Base-by-base conservation (phyloP, 2,113 vertebrate genomes). In the Cardinalis cardinalis region DNA sequence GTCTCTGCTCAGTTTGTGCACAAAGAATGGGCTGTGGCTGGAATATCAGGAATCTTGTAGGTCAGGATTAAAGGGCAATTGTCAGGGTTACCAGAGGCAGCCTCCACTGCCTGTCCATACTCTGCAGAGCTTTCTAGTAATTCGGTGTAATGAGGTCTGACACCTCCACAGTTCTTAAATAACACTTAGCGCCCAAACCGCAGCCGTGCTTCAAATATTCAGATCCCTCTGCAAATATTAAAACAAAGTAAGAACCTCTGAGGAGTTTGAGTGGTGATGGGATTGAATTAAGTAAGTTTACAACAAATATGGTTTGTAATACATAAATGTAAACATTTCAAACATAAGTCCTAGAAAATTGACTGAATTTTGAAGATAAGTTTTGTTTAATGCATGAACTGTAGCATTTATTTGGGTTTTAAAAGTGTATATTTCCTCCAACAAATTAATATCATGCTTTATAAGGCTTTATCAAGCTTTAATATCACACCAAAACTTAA, bases 21-120 rank as follows among this genome's bases (percentile, higher is more conserved):
- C 65, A 87, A 80, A 94, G 80, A 92, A 88, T n/a, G 59, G 83
- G 46, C 68, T 55, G 32, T 59, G 93, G 88, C 87, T 93, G 92
- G 93, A 97, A 92, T 87, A 97, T 87, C 80, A 95, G 90, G 96
- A 97, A 97, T 96, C 82, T 76, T 64, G 79, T 56, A 97, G 90
- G 94, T 96, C 94, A 96, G 92, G 80, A 89, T 75, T 93, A 92
- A 95, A 95, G 91, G 94, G 88, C 94, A 93, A 77, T 85, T 91
- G 72, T 92, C 94, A 95, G 93, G 87, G 72, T 90, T 90, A 70
- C 85, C 86, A 56, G 77, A 93, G 92, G 90, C 96, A 95, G 90
- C 73, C 31, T 18, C 32, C 60, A 36, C 36, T 83, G 78, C 88
- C 56, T 80, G 60, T 76, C 74, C 72, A 3, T 76, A 60, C 68